Conservation (phyloP, 2,888 invertebrate genomes). For the Strigamia crassipes region DNA sequence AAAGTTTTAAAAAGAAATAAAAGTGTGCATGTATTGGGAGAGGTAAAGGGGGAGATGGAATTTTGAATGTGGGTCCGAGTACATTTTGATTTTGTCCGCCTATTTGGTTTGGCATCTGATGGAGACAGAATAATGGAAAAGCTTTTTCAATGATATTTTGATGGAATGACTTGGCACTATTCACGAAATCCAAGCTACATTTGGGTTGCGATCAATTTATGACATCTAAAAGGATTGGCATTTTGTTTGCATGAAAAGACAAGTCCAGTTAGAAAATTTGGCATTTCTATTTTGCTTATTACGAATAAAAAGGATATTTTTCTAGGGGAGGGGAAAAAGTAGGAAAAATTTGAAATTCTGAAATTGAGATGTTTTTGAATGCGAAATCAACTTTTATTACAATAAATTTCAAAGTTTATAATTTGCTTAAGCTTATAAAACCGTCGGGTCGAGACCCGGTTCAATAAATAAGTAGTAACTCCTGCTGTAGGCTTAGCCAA, state of each 20-base stretch:
- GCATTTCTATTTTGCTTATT: constrained; percentile 16
- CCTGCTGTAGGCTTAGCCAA: no score
- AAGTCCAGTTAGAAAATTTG: constrained; percentile 23
- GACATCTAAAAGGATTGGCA: constrained; percentile 34
- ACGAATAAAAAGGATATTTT: neutral
- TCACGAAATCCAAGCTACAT: constrained; percentile 23
- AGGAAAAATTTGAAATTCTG: neutral
- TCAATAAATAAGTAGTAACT: no score
- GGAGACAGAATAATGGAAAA: constrained; percentile 35
- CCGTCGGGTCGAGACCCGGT: no score
- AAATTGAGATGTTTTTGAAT: neutral
- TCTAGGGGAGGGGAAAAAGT: neutral
- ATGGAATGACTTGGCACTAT: constrained; percentile 34
- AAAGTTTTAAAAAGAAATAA: neutral
- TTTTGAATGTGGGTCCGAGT: constrained; percentile 33
- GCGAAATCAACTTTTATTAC: no score
- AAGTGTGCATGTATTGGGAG: neutral
- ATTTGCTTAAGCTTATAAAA: no score
- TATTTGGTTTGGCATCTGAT: constrained; percentile 35
- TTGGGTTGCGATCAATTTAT: constrained; percentile 19
- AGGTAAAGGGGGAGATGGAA: neutral
- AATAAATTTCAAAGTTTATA: no score
- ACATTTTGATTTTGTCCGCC: constrained; percentile 31
- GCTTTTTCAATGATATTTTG: constrained; percentile 30
- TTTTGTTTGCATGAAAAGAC: constrained; percentile 32